phyloP scores from a whole-genome alignment of 2,797 vertebrate species.

The Corythornis leucogaster region DNA sequence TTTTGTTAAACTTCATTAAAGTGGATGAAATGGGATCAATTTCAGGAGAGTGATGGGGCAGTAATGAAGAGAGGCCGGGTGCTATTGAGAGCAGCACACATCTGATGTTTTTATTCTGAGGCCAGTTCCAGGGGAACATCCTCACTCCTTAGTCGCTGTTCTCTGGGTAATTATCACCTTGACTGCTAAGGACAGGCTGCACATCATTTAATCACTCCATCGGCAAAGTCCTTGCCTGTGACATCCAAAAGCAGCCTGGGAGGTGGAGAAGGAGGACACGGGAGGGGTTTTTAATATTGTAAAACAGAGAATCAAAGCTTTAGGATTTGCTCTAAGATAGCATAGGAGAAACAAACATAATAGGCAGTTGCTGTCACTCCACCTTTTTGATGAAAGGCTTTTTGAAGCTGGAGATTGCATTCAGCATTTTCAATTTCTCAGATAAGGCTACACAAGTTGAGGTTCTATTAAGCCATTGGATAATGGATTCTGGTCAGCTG shows the following conservation, averaged over 20 bases:
- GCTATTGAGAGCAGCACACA: not conserved
- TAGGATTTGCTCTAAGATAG: not conserved
- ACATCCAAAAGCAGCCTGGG: not conserved
- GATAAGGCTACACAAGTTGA: not conserved
- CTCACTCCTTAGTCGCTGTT: slow-evolving; percentile 4
- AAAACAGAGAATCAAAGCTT: not conserved
- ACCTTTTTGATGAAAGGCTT: not conserved
- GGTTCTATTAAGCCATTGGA: not conserved
- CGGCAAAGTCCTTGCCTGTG: slow-evolving; percentile 34
- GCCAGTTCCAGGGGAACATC: not conserved
- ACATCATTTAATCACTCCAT: slow-evolving; percentile 55
- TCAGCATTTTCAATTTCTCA: not conserved
- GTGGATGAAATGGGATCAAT: slow-evolving; percentile 63
- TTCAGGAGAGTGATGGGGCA: slow-evolving; percentile 59
- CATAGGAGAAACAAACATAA: not conserved
- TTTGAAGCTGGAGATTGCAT: not conserved
- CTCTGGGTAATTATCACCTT: slow-evolving; percentile 52
- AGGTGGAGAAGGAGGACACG: not conserved
- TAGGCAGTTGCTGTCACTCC: not conserved
- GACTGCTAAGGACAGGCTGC: slow-evolving; percentile 40
- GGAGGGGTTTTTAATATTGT: not conserved
- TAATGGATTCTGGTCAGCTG: not conserved
- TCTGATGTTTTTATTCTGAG: slow-evolving; percentile 50
- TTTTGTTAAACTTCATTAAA: slow-evolving; percentile 71
- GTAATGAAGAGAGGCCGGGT: slow-evolving; percentile 53